Evolutionary conservation across 2,888 invertebrate genomes (phyloP).

Genomic region (Mythimna impura): DNA sequence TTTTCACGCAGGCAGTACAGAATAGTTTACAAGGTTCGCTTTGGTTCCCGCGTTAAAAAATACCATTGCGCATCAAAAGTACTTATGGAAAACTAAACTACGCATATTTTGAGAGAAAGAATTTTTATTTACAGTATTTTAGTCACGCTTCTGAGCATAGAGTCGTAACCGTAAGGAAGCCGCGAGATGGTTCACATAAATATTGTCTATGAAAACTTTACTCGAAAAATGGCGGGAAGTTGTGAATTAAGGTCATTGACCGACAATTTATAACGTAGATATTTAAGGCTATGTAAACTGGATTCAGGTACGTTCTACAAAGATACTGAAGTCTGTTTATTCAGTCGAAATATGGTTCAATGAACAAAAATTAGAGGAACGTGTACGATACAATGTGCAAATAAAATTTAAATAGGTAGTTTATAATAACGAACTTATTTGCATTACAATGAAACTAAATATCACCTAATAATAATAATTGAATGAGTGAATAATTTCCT

Average conservation of each 20-base stretch:
- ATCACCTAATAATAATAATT: background rate
- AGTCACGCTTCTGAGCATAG: conserved; percentile 32
- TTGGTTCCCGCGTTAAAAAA: conserved; percentile 15
- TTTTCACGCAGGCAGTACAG: background rate
- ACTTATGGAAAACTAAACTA: conserved; percentile 20
- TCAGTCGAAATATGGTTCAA: conserved; percentile 49
- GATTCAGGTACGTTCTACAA: conserved; percentile 38
- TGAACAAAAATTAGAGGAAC: conserved; percentile 24
- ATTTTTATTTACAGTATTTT: conserved; percentile 33
- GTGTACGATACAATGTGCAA: conserved; percentile 17
- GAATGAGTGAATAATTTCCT: background rate
- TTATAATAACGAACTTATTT: background rate
- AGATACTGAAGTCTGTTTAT: conserved; percentile 57
- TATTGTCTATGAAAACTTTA: conserved; percentile 44
- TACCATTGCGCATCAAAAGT: conserved; percentile 16
- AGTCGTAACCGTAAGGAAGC: conserved; percentile 57
- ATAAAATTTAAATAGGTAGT: conserved; percentile 1
- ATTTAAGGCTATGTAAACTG: conserved; percentile 55
- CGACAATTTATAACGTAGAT: conserved; percentile 36
- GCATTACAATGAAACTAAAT: background rate
- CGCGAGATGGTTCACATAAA: conserved; percentile 49
- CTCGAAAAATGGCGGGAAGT: conserved; percentile 43
- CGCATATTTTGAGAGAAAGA: conserved; percentile 9
- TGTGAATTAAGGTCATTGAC: conserved; percentile 53
- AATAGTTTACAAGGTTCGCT: background rate